Percentiles rank a stretch among this genome's conserved stretches.
Conservation (phyloP, 2,113 vertebrate species). For the Azemiops feae region DNA sequence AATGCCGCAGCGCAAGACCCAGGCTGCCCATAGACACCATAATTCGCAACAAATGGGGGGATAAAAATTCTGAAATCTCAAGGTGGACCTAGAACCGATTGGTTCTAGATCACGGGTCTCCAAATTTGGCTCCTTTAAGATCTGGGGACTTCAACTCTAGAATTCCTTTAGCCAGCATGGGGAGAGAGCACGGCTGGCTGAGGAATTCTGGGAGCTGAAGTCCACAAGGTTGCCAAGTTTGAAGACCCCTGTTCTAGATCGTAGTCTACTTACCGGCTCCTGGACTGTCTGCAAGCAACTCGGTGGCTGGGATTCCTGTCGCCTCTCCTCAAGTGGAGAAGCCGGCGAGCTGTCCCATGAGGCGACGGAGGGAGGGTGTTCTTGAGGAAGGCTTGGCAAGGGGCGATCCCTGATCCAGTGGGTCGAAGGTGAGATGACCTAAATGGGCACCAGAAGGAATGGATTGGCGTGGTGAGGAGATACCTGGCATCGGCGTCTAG, state of each 20-base stretch:
- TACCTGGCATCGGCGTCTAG: background rate
- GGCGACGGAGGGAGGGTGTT: fast-evolving
- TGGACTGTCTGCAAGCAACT: too few species aligned
- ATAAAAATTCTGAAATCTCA: background rate
- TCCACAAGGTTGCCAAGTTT: background rate
- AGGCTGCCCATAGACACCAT: background rate
- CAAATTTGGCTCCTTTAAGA: too few species aligned
- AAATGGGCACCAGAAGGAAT: too few species aligned
- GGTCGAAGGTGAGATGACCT: background rate
- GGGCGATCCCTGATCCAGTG: background rate
- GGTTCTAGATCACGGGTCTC: too few species aligned
- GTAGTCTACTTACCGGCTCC: background rate
- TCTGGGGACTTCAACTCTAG: too few species aligned
- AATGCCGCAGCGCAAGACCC: too few species aligned
- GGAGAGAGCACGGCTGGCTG: too few species aligned
- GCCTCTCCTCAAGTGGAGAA: too few species aligned
- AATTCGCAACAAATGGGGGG: background rate
- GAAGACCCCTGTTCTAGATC: background rate
- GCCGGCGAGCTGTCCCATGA: background rate
- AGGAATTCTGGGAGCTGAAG: too few species aligned
- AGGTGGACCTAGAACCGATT: too few species aligned
- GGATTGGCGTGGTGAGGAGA: background rate
- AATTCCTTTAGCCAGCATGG: too few species aligned
- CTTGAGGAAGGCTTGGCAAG: background rate
- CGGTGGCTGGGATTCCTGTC: background rate